These are phyloP conservation scores for Cirrhinus molitorella DNA, from an alignment of 2,797 vertebrate species.

Conservation along the genomic window DNA sequence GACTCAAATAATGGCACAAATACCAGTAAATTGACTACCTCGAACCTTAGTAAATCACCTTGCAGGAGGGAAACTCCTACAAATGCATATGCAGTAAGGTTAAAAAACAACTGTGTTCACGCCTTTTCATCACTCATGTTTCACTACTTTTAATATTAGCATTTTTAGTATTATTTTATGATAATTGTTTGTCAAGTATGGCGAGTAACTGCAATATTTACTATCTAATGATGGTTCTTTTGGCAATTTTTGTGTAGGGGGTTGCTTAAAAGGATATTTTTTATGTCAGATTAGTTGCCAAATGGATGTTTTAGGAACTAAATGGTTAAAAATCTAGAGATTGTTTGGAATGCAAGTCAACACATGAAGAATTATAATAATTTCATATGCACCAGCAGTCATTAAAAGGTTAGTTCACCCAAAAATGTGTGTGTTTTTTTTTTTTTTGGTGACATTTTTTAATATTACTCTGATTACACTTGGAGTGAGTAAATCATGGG, in stretches of 20 bases:
- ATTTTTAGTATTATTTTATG: not conserved
- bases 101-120: not conserved
- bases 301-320: not conserved
- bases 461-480: no score
- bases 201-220: not conserved
- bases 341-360: not conserved
- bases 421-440: no score
- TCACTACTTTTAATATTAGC: conserved; percentile 4
- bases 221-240: no score
- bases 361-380: not conserved
- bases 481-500: no score
- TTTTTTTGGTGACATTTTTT: no score
- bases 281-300: not conserved
- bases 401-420: not conserved
- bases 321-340: not conserved
- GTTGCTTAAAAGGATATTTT: no score
- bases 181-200: not conserved
- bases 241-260: no score
- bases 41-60: not conserved
- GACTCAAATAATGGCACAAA: not conserved
- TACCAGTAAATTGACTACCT: not conserved
- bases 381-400: not conserved
- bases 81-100: not conserved
- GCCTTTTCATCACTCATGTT: not conserved
- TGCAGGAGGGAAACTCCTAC: not conserved